phyloP scores from a whole-genome alignment of 2,888 invertebrate species.

The Arctia plantaginis region DNA sequence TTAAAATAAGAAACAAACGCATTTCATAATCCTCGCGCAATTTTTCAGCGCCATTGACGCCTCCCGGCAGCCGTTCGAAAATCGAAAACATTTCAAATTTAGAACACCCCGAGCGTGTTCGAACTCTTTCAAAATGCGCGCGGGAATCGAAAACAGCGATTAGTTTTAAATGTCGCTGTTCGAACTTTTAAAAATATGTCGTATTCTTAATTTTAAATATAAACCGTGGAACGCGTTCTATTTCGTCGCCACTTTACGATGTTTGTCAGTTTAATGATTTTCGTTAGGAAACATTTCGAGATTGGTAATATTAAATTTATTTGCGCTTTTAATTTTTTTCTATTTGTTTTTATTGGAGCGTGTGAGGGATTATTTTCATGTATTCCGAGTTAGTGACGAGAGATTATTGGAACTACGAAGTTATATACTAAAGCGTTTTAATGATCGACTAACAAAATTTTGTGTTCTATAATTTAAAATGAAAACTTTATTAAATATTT shows the following conservation, averaged over 20 bases:
- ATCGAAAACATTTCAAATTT: slow-evolving; percentile 84
- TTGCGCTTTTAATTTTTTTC: slow-evolving; percentile 62
- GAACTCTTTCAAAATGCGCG: slow-evolving; percentile 82
- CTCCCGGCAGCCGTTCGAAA: slow-evolving; percentile 78
- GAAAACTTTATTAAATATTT: slow-evolving; percentile 28
- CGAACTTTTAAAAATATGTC: slow-evolving; percentile 86
- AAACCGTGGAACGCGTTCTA: slow-evolving; percentile 82
- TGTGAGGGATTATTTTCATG: slow-evolving; percentile 45
- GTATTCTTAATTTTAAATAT: slow-evolving; percentile 83
- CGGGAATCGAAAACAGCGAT: slow-evolving; percentile 86
- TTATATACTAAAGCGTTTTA: slow-evolving; percentile 47
- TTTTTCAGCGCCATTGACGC: slow-evolving; percentile 75
- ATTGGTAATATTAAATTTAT: slow-evolving; percentile 74
- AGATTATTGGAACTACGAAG: slow-evolving; percentile 48
- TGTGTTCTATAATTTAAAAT: slow-evolving; percentile 35
- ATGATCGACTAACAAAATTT: slow-evolving; percentile 46
- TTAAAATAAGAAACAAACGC: slow-evolving; percentile 60
- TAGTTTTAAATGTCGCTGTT: slow-evolving; percentile 84
- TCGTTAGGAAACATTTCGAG: slow-evolving; percentile 72
- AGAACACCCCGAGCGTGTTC: slow-evolving; percentile 71
- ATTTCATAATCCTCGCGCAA: slow-evolving; percentile 68
- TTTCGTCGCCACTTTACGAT: slow-evolving; percentile 83
- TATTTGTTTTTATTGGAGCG: slow-evolving; percentile 48
- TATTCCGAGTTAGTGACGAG: slow-evolving; percentile 43
- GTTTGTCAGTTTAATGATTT: slow-evolving; percentile 80